Base-by-base conservation (phyloP, 1,140 invertebrate species). In the Drosophila setifemur region DNA sequence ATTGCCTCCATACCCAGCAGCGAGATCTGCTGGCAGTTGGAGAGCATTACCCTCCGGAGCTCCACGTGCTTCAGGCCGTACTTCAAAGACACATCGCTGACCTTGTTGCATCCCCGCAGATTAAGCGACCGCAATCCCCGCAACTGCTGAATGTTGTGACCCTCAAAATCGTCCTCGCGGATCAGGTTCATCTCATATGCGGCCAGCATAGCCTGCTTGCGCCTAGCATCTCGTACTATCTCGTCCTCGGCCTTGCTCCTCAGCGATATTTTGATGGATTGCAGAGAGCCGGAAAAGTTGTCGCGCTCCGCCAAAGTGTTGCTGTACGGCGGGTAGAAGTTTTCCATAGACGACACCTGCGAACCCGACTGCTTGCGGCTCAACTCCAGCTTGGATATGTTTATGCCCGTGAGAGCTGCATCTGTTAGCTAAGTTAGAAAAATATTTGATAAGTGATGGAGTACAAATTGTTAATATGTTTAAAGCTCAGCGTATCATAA, bases 51-150 rank as follows among this genome's bases (percentile, higher is more conserved):
- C 0, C 60, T 40, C 11, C 35, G 63, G 4, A 96, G 90, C 88
- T 95, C 94, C 23, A 91, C 90, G 74, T 95, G 94, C 39, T 92
- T 92, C 40, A 96, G 92, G 4, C 93, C 93, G 73, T 95, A 93
- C 37, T 92, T 93, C 1, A 96, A 73, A 60, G 94, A 94, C 3
- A 94, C 92, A 91, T 95, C 94, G 23, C 94, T 94, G 8, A 96
- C 93, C 76, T 92, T 93, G 63, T 93, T 93, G 77, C 95, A 95
- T 2, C 92, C 92, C 39, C 92, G 92, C 4, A 96, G 85, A 85
- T 95, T 93, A 2, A 95, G 89, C 29, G 92, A 90, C 52, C 79
- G 91, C 2, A 95, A 90, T 9, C 92, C 91, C 81, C 91, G 91
- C 1, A 94, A 71, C 6, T 93, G 91, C 14, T 91, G 92, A 37